phyloP scores from a whole-genome alignment of 2,888 invertebrate genomes.

The Agrilus biguttatus region DNA sequence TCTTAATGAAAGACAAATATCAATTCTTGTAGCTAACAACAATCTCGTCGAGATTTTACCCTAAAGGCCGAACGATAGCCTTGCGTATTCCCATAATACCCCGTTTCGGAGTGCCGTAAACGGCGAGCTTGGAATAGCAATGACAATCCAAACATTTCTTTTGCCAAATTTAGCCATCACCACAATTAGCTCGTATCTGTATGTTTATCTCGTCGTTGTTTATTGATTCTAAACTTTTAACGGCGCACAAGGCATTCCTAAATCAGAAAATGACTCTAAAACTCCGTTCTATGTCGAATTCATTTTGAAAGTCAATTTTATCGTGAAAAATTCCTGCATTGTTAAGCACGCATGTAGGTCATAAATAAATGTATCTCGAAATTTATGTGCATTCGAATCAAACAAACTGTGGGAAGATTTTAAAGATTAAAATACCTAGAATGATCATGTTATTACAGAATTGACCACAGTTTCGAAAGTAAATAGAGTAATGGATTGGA shows the following conservation, averaged over 20 bases:
- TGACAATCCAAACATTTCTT: constrained; percentile 13
- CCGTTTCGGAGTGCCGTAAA: constrained; percentile 7
- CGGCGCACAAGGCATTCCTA: constrained; percentile 3
- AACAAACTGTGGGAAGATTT: too few species aligned
- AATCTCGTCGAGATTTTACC: constrained; percentile 11
- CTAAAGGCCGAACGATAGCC: constrained; percentile 12
- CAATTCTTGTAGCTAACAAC: constrained; percentile 13
- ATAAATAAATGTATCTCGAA: too few species aligned
- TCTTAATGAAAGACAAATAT: constrained; percentile 9
- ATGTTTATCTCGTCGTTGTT: constrained; percentile 12
- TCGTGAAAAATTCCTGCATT: too few species aligned
- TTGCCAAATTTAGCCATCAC: constrained; percentile 14
- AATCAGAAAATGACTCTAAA: too few species aligned
- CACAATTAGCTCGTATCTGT: constrained; percentile 14
- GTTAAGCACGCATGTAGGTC: too few species aligned
- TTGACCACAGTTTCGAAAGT: too few species aligned
- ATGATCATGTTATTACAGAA: too few species aligned
- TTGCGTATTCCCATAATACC: constrained; percentile 11
- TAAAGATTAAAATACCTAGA: too few species aligned
- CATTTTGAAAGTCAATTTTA: too few species aligned
- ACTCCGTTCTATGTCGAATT: too few species aligned
- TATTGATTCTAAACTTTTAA: constrained; percentile 12
- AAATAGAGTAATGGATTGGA: too few species aligned
- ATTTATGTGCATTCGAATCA: too few species aligned
- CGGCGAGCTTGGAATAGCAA: constrained; percentile 11